phyloP scores from a whole-genome alignment of 2,888 invertebrate genomes.

The Augochlorella aurata region DNA sequence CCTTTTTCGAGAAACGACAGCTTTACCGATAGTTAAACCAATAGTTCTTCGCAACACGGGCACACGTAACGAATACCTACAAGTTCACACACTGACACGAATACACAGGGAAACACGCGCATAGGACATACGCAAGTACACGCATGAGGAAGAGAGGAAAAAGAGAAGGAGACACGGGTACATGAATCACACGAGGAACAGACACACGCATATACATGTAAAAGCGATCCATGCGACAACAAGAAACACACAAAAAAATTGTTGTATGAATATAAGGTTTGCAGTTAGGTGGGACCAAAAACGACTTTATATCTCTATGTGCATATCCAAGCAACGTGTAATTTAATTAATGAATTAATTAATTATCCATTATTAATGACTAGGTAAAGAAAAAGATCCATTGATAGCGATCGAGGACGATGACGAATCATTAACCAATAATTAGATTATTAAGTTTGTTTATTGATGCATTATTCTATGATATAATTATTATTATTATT shows the following conservation, averaged over 20 bases:
- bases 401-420: conserved; percentile 77
- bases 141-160: not conserved
- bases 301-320: conserved; percentile 82
- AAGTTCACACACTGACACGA: conserved; percentile 18
- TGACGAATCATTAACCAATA: conserved; percentile 78
- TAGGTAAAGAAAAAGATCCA: conserved; percentile 76
- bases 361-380: conserved; percentile 80
- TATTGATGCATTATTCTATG: conserved; percentile 80
- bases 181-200: conserved; percentile 1
- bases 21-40: conserved; percentile 68
- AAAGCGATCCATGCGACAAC: conserved; percentile 67
- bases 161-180: conserved; percentile 28
- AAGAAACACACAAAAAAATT: conserved; percentile 55
- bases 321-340: conserved; percentile 82
- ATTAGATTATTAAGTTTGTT: conserved; percentile 81
- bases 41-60: conserved; percentile 65
- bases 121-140: conserved; percentile 12
- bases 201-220: conserved; percentile 58
- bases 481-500: conserved; percentile 76
- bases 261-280: conserved; percentile 81
- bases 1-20: conserved; percentile 64
- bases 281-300: conserved; percentile 82
- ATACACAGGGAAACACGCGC: conserved; percentile 45
- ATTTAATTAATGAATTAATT: conserved; percentile 81
- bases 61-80: conserved; percentile 50